A percentile compares a stretch with the other conserved stretches of the same genome.
These are phyloP conservation scores for Scaptomyza parva DNA, from an alignment of 2,888 invertebrate species.

Conservation along the genomic window DNA sequence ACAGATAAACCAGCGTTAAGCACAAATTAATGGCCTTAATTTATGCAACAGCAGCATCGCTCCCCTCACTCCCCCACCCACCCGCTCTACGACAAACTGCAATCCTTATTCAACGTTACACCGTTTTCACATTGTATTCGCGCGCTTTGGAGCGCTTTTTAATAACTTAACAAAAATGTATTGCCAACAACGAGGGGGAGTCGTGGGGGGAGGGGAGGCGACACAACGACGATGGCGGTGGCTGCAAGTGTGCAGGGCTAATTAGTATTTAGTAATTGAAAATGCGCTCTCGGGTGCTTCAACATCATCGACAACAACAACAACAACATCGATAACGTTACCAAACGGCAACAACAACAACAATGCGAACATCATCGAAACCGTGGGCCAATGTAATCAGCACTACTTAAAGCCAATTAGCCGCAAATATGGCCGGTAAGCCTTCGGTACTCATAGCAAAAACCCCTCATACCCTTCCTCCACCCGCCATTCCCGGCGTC, in stretches of 20 bases:
- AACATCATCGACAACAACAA: slow-evolving; percentile 57
- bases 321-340: slow-evolving; percentile 45
- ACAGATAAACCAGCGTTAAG: slow-evolving; percentile 76
- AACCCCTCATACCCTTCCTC: not conserved
- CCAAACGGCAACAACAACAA: slow-evolving; percentile 17
- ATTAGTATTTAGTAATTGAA: slow-evolving; percentile 79
- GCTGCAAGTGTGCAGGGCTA: slow-evolving; percentile 47
- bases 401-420: slow-evolving; percentile 79
- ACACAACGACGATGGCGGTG: too few species aligned
- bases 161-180: slow-evolving; percentile 78
- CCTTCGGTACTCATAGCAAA: slow-evolving; percentile 40
- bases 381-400: slow-evolving; percentile 72
- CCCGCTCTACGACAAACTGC: not conserved
- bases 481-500: not conserved
- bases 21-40: slow-evolving; percentile 77
- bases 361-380: slow-evolving; percentile 42
- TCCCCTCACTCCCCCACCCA: not conserved
- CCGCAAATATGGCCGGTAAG: slow-evolving; percentile 80
- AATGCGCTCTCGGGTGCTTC: slow-evolving; percentile 53
- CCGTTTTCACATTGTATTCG: too few species aligned
- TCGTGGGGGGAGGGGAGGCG: too few species aligned
- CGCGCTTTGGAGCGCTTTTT: slow-evolving; percentile 58
- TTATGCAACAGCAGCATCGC: slow-evolving; percentile 57
- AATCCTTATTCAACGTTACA: slow-evolving; percentile 9
- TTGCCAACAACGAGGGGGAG: too few species aligned